Evolutionary conservation across 2,888 invertebrate species (phyloP).

Genomic region (Gari tellinella): DNA sequence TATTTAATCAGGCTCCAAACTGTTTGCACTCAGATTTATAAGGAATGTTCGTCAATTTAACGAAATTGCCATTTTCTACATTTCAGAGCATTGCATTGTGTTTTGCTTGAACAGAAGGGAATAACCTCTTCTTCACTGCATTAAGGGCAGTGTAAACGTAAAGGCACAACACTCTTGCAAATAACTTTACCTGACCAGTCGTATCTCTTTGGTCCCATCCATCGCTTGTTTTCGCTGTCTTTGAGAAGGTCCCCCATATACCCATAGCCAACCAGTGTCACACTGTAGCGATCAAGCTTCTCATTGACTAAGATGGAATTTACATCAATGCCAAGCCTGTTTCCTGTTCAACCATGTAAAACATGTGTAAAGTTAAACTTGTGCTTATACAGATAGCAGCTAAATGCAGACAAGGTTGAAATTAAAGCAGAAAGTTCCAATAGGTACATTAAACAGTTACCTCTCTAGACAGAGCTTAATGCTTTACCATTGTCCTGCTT

Average conservation of each 20-base stretch:
- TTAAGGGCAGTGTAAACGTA: no score
- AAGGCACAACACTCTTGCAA: background rate
- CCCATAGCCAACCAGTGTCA: slow-evolving; percentile 92
- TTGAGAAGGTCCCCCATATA: slow-evolving; percentile 93
- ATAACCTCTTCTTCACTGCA: no score
- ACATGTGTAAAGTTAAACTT: background rate
- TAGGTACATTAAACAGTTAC: background rate
- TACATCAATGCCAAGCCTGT: slow-evolving; percentile 90
- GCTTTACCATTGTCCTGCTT: no score
- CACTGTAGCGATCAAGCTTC: slow-evolving; percentile 88
- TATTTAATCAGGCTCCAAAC: no score
- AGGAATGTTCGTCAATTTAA: no score
- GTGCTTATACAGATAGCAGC: background rate
- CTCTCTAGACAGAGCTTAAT: no score
- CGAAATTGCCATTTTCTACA: no score
- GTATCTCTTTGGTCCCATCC: slow-evolving; percentile 94
- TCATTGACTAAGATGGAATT: slow-evolving; percentile 89
- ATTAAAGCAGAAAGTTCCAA: background rate
- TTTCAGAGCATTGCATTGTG: no score
- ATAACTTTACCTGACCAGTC: slow-evolving; percentile 88
- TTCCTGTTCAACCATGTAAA: slow-evolving; percentile 87
- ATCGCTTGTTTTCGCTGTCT: slow-evolving; percentile 92
- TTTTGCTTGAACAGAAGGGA: no score
- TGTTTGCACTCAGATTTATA: no score
- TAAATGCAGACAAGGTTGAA: background rate